Evolutionary conservation across 92 coral and sea anemone species (phyloP).

Genomic region (Desmophyllum pertusum): DNA sequence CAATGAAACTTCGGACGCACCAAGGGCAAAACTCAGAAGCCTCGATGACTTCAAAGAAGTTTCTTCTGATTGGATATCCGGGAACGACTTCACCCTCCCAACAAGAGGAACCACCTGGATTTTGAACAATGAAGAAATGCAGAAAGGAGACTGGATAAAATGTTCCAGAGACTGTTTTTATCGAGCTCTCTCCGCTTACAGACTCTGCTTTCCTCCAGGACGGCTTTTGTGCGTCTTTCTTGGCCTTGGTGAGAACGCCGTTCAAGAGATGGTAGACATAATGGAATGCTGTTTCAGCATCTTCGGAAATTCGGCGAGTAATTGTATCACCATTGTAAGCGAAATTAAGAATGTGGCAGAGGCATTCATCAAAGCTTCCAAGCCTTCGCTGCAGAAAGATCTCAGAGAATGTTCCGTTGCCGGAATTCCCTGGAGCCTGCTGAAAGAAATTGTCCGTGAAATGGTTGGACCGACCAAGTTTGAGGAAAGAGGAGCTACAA

Average conservation of each 20-base stretch:
- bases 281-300: slow-evolving; percentile 66
- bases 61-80: slow-evolving; percentile 19
- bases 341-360: slow-evolving; percentile 36
- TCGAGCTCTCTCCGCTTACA: slow-evolving; percentile 60
- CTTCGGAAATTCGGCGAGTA: slow-evolving; percentile 53
- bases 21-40: slow-evolving; percentile 47
- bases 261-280: slow-evolving; percentile 62
- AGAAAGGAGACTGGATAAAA: slow-evolving; percentile 60
- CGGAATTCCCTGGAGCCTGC: slow-evolving; percentile 56
- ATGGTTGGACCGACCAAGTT: slow-evolving; percentile 66
- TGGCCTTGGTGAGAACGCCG: slow-evolving; percentile 35
- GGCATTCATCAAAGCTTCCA: slow-evolving; percentile 37
- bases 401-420: slow-evolving; percentile 44
- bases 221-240: slow-evolving; percentile 61
- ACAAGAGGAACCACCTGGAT: slow-evolving; percentile 73
- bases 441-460: slow-evolving; percentile 54
- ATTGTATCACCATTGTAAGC: slow-evolving; percentile 55
- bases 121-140: slow-evolving; percentile 54
- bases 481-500: slow-evolving; percentile 60
- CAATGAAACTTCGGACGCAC: slow-evolving; percentile 64
- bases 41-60: slow-evolving; percentile 63
- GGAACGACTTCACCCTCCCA: slow-evolving; percentile 29
- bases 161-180: slow-evolving; percentile 57
- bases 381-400: slow-evolving; percentile 44
- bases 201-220: slow-evolving; percentile 42